phyloP scores from a whole-genome alignment of 2,888 invertebrate genomes.

The Tenodera sinensis region DNA sequence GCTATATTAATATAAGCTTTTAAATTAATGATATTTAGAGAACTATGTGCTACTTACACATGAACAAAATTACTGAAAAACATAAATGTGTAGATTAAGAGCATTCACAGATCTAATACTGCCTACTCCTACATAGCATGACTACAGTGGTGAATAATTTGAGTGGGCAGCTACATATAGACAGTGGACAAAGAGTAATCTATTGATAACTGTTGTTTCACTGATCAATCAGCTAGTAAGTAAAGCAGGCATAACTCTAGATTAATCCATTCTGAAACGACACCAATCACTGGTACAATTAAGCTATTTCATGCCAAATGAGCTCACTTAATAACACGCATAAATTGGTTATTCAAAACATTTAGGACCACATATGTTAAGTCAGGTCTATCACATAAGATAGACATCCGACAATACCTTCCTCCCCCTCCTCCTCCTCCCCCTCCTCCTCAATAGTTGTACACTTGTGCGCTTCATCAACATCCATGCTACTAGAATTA shows the following conservation, averaged over 20 bases:
- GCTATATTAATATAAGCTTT: too few species aligned
- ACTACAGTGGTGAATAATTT: not conserved
- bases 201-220: not conserved
- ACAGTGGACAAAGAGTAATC: not conserved
- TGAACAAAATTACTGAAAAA: not conserved
- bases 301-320: not conserved
- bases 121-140: not conserved
- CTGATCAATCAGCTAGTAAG: not conserved
- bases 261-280: not conserved
- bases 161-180: not conserved
- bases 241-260: not conserved
- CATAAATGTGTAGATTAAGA: not conserved
- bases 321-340: not conserved
- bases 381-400: not conserved
- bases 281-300: not conserved
- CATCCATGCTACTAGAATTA: conserved; percentile 43
- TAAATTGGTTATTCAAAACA: not conserved
- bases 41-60: not conserved
- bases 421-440: conserved; percentile 35
- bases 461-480: conserved; percentile 40
- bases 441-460: conserved; percentile 42
- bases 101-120: not conserved
- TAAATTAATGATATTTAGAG: too few species aligned
- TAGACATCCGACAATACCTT: conserved; percentile 14
- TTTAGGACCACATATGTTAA: not conserved